Evolutionary conservation across 2,888 invertebrate species (phyloP), one percentile per base, ranked within the genome.

Genomic region (Macrophya annulata): DNA sequence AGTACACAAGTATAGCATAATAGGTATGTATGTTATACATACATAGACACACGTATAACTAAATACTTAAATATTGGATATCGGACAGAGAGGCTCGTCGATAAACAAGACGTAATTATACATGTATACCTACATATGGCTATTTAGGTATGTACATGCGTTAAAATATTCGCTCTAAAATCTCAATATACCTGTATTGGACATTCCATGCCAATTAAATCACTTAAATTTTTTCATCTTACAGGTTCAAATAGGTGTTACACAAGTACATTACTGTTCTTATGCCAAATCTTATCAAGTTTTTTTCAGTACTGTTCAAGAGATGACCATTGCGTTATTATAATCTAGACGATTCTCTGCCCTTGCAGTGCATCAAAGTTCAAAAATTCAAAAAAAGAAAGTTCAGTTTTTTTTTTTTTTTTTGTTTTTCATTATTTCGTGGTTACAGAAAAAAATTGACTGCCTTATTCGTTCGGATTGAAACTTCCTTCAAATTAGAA

Each of bases 51-150:
- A 51, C 5, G 17, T 17, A 17, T 51, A 55, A 6, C n/a, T 55
- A 55, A 55, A 55, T 55, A 55, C 55, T 55, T 55, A n/a, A 55
- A 55, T 55, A 55, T 55, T 55, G 55, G 55, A 55, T 55, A 55
- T 55, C 55, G n/a, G 55, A 55, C 55, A n/a, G 55, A 55, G n/a
- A 55, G 17, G 55, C 55, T 15, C 68, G 37, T 68, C 37, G 31
- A 37, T 68, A 31, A 15, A 68, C 25, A 68, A 68, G 31, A 17
- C 37, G 25, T 37, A 68, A 37, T n/a, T 68, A 68, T 68, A 68
- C 55, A 17, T 55, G 12, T 31, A 6, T 15, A 68, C 12, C 21
- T 37, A 68, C 68, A 68, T 68, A 31, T 68, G 68, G 55, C n/a
- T 25, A 68, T 68, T 31, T 15, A 31, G 68, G 25, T 21, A 21